Evolutionary conservation across 2,797 vertebrate species (phyloP), one percentile per base, ranked within the genome.

Genomic region (Chaetophractus vellerosus): DNA sequence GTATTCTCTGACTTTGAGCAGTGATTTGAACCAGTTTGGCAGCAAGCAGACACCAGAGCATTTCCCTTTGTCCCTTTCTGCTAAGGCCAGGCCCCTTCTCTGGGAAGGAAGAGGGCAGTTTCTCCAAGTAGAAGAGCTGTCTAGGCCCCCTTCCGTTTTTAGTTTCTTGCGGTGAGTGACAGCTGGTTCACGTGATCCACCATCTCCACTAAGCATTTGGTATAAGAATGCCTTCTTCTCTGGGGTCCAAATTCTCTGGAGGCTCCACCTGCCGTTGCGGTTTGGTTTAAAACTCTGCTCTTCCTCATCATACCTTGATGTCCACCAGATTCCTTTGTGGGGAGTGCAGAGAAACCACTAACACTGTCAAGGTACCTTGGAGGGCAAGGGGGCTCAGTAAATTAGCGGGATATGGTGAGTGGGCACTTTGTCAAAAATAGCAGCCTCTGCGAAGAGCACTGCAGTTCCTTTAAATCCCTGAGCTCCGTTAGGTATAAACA

Each of bases 1-100:
- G n/a, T 92, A 90, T 74, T 93, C 57, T 92, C 24, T 93, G 45
- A 55, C 66, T 71, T 52, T 71, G 59, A 76, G n/a, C 68, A 66
- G 33, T 75, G 72, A 26, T 81, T 96, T 52, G 63, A 90, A 79
- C 52, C 64, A 55, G 66, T 55, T 84, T 36, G 38, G 5, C 5
- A 48, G 14, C 16, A 11, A 11, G 10, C 36, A 45, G 61, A 68
- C 79, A 88, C 28, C 36, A 68, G 48, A 7, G 38, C 31, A 9
- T 52, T 69, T 69, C 5, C 11, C 45, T 0, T 63, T 36, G 6
- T 2, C 0, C 14, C 16, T 45, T 92, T 81, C 84, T 72, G 18
- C 78, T 48, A 15, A 12, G 50, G 48, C 14, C 23, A 33, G 7
- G 3, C 41, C 41, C 28, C n/a, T 21, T 74, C 31, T 90, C 55